Percentiles rank a stretch among this genome's conserved stretches.
These are phyloP conservation scores for Conger conger DNA, from an alignment of 2,113 vertebrate species.

Conservation along the genomic window DNA sequence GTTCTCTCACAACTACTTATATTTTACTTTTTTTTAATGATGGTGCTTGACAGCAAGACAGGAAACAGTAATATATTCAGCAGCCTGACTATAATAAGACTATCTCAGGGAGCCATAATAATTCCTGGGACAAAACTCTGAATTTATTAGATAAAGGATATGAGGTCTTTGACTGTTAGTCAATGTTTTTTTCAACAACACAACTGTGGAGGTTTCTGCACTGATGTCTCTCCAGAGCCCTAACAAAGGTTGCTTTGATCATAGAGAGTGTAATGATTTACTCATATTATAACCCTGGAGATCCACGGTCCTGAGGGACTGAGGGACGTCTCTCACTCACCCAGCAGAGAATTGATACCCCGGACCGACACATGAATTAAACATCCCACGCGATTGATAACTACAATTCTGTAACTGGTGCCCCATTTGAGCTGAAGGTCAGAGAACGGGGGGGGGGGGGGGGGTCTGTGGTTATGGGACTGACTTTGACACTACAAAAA, in stretches of 20 bases:
- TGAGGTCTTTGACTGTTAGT: neutral
- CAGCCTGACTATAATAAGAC: neutral
- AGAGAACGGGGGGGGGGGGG: neutral
- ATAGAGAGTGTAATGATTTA: neutral
- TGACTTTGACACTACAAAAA: neutral
- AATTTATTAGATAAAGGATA: neutral
- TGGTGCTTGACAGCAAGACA: neutral
- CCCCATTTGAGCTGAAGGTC: neutral
- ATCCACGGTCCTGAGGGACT: neutral
- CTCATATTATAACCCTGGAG: neutral
- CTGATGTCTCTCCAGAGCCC: neutral
- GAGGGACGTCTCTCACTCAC: neutral
- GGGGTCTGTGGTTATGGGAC: neutral
- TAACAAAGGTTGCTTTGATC: neutral
- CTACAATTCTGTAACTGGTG: neutral
- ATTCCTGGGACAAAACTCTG: neutral
- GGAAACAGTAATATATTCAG: neutral
- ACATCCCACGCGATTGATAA: neutral
- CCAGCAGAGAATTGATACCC: neutral
- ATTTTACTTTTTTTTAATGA: neutral
- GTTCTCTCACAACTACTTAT: neutral
- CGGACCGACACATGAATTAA: neutral
- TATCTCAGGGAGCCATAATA: neutral
- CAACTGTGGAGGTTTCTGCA: neutral
- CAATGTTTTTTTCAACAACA: neutral